Conservation (phyloP, 2,888 invertebrate genomes). For the Cryptocephalus primarius region DNA sequence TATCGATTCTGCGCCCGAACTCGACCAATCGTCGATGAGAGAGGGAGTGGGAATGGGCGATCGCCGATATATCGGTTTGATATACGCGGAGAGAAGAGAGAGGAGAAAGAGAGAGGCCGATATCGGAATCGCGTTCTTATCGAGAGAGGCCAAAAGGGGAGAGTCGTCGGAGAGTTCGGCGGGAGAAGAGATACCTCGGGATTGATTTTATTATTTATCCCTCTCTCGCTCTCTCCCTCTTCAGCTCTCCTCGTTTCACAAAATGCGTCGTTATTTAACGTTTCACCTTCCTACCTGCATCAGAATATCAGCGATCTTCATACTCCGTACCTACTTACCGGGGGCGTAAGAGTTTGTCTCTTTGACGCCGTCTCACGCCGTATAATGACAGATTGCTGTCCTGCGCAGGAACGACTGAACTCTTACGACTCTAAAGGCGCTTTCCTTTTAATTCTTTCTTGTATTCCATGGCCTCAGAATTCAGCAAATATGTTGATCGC, state of each 20-base stretch:
- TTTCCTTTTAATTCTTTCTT: too few species aligned
- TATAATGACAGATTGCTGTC: too few species aligned
- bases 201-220: background rate
- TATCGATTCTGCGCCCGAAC: constrained; percentile 49
- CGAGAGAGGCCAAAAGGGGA: constrained; percentile 6
- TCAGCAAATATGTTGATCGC: too few species aligned
- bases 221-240: background rate
- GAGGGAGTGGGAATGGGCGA: constrained; percentile 18
- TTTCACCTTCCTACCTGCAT: too few species aligned
- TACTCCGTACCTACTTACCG: too few species aligned
- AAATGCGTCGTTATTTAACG: too few species aligned
- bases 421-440: too few species aligned
- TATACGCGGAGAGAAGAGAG: background rate
- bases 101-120: constrained; percentile 7
- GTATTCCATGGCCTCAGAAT: too few species aligned
- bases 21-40: constrained; percentile 41
- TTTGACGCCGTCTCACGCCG: too few species aligned
- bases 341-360: too few species aligned
- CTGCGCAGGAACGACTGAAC: too few species aligned
- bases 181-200: background rate
- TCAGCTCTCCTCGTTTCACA: background rate
- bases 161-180: constrained; percentile 1
- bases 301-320: too few species aligned
- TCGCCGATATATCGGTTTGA: constrained; percentile 29
- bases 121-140: constrained; percentile 18